Evolutionary conservation across 2,797 vertebrate genomes (phyloP).

Genomic region (Melanotaenia parkinsoni): DNA sequence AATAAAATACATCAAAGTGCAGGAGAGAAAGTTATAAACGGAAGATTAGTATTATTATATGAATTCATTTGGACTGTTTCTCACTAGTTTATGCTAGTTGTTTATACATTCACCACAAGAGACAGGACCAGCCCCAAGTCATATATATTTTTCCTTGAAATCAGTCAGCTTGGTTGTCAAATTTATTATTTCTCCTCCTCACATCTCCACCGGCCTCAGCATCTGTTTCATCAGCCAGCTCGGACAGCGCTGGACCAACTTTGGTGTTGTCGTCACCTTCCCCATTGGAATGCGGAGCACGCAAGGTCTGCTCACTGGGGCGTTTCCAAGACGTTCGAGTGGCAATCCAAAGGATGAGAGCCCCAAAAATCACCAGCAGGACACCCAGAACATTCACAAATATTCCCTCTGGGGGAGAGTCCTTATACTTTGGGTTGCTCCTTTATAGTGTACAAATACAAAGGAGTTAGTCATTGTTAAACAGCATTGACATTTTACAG

Average conservation of each 20-base stretch:
- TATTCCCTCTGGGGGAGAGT: slow-evolving; percentile 88
- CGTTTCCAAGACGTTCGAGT: slow-evolving; percentile 92
- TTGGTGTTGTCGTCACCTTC: slow-evolving; percentile 65
- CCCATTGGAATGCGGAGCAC: slow-evolving; percentile 62
- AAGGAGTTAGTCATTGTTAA: not conserved
- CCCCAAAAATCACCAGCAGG: slow-evolving; percentile 88
- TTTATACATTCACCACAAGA: slow-evolving; percentile 33
- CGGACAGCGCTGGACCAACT: slow-evolving; percentile 64
- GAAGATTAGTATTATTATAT: not conserved
- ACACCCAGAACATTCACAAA: slow-evolving; percentile 92
- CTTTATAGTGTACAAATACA: slow-evolving; percentile 52
- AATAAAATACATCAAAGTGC: slow-evolving; percentile 21
- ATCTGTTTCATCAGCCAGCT: slow-evolving; percentile 71
- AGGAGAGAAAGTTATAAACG: slow-evolving; percentile 12
- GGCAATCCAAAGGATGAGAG: slow-evolving; percentile 90
- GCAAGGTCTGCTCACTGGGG: slow-evolving; percentile 81
- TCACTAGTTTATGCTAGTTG: slow-evolving; percentile 19
- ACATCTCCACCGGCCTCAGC: slow-evolving; percentile 77
- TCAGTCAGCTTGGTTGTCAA: slow-evolving; percentile 85
- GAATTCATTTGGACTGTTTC: slow-evolving; percentile 12
- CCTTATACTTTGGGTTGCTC: slow-evolving; percentile 80
- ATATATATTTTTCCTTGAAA: slow-evolving; percentile 36
- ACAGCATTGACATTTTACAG: not conserved
- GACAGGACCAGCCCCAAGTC: slow-evolving; percentile 31
- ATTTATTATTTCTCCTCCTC: slow-evolving; percentile 84